Evolutionary conservation across 2,888 invertebrate species (phyloP).

Genomic region (Griposia aprilina): DNA sequence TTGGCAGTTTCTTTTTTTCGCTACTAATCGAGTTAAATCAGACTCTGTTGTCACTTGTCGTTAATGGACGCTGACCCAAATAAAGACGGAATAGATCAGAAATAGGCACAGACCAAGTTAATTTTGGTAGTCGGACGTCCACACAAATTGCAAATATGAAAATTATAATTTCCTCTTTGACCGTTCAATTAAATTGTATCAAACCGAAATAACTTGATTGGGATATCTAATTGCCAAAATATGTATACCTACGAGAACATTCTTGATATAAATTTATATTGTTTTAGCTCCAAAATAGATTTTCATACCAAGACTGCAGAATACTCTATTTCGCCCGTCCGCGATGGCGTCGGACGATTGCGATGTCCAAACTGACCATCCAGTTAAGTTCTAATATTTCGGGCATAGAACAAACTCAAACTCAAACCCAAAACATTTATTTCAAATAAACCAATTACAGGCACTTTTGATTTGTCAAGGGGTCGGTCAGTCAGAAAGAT

Average conservation of each 20-base stretch:
- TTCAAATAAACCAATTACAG: no score
- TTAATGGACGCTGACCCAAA: conserved; percentile 68
- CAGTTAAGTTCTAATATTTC: conserved; percentile 5
- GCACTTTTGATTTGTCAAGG: no score
- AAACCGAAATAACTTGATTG: background rate
- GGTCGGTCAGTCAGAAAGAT: no score
- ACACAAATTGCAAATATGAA: background rate
- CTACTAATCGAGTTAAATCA: conserved; percentile 78
- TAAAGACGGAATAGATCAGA: conserved; percentile 16
- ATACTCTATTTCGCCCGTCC: conserved; percentile 9
- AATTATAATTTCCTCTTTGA: background rate
- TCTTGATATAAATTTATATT: background rate
- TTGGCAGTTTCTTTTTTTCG: conserved; percentile 76
- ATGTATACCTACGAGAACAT: background rate
- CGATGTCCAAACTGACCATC: conserved; percentile 7
- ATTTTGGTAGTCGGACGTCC: background rate
- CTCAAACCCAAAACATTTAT: no score
- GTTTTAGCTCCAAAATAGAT: background rate
- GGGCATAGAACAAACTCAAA: background rate
- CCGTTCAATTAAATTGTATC: background rate
- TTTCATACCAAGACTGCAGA: background rate
- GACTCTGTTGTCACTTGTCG: conserved; percentile 70
- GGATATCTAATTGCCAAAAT: background rate
- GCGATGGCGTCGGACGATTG: background rate
- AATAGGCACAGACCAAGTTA: background rate